Evolutionary conservation across 2,888 invertebrate genomes (phyloP).

Genomic region (Andrena fulva): DNA sequence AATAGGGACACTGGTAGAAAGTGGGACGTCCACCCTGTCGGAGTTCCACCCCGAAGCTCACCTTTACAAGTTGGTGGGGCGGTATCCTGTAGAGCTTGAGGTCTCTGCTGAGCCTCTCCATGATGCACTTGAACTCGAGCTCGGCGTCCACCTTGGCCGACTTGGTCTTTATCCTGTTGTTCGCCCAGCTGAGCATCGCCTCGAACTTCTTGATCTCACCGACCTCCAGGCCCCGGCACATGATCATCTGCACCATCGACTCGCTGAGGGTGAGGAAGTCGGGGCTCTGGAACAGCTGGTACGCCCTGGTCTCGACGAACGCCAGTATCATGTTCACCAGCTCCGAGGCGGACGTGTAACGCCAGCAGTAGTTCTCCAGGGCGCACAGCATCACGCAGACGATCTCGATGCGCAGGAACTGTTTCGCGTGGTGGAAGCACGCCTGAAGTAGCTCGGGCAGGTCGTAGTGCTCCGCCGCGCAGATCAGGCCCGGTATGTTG

Average conservation of each 20-base stretch:
- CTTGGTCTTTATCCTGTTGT: conserved; percentile 91
- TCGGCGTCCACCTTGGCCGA: conserved; percentile 89
- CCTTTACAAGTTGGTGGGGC: conserved; percentile 96
- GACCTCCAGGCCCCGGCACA: conserved; percentile 95
- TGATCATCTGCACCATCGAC: conserved; percentile 97
- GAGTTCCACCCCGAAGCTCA: conserved; percentile 73
- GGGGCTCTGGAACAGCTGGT: conserved; percentile 92
- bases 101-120: conserved; percentile 95
- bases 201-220: conserved; percentile 96
- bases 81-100: conserved; percentile 95
- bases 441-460: conserved; percentile 96
- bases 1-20: too few species aligned
- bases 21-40: neutral
- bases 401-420: conserved; percentile 96
- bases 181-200: conserved; percentile 96
- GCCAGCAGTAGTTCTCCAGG: conserved; percentile 97
- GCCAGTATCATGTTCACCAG: conserved; percentile 97
- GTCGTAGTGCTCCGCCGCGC: conserved; percentile 97
- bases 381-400: conserved; percentile 97
- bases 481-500: conserved; percentile 96
- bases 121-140: conserved; percentile 96
- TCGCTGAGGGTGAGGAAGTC: conserved; percentile 96
- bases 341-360: conserved; percentile 97
- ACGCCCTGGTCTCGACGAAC: conserved; percentile 94
- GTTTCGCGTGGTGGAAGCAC: conserved; percentile 98